Evolutionary conservation across 1,140 invertebrate genomes (phyloP).

Genomic region (Chelonus insularis): DNA sequence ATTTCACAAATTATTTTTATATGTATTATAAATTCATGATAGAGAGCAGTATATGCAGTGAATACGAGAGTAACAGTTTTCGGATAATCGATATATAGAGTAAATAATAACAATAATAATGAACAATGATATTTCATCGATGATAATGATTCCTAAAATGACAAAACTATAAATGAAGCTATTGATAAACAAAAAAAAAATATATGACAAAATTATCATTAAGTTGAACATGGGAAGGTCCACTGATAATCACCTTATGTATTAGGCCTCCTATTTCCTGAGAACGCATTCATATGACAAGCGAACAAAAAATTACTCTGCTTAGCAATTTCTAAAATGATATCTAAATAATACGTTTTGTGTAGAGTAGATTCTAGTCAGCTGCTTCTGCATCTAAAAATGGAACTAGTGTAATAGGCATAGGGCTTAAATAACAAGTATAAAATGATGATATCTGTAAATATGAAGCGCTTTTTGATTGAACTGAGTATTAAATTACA

Average conservation of each 20-base stretch:
- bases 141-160: too few species aligned
- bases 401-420: conserved; percentile 6
- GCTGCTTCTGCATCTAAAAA: conserved; percentile 18
- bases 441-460: background rate
- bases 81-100: too few species aligned
- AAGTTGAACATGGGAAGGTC: background rate
- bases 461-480: background rate
- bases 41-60: too few species aligned
- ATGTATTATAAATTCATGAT: too few species aligned
- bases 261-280: conserved; percentile 18
- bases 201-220: background rate
- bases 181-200: too few species aligned
- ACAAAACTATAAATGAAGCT: too few species aligned
- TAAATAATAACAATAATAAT: too few species aligned
- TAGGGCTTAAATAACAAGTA: background rate
- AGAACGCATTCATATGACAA: conserved; percentile 18
- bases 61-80: too few species aligned
- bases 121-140: too few species aligned
- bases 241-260: background rate
- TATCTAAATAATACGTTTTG: background rate
- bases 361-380: background rate
- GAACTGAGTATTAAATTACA: too few species aligned
- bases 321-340: conserved; percentile 2
- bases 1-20: too few species aligned
- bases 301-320: background rate